A percentile compares a stretch with the other conserved stretches of the same genome.
phyloP scores from a whole-genome alignment of 2,888 invertebrate species.

The Phalera bucephala region DNA sequence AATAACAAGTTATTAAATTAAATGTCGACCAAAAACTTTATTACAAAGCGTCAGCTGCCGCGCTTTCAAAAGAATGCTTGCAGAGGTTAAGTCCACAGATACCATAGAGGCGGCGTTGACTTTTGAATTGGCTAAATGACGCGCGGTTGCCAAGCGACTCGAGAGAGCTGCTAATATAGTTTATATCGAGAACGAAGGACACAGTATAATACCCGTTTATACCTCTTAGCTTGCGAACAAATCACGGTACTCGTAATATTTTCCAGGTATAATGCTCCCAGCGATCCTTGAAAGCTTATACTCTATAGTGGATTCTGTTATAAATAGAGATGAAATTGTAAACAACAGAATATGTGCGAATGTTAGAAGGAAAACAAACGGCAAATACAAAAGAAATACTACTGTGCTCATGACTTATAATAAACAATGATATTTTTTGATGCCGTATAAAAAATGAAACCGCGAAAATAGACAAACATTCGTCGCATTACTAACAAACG shows the following conservation, averaged over 20 bases:
- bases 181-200: too few species aligned
- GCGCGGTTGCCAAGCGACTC: too few species aligned
- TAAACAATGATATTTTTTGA: constrained; percentile 34
- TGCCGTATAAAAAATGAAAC: constrained; percentile 30
- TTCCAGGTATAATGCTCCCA: neutral
- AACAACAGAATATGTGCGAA: constrained; percentile 5
- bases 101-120: too few species aligned
- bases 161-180: too few species aligned
- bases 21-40: too few species aligned
- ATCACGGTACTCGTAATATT: neutral
- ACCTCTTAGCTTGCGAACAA: neutral
- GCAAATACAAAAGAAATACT: constrained; percentile 15
- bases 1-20: too few species aligned
- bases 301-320: neutral
- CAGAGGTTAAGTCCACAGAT: too few species aligned
- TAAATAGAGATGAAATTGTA: neutral
- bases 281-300: neutral
- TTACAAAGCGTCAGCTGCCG: too few species aligned
- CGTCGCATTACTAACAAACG: too few species aligned
- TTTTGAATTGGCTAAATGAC: too few species aligned
- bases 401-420: constrained; percentile 20
- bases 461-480: constrained; percentile 8
- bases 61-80: too few species aligned
- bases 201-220: too few species aligned
- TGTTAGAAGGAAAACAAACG: constrained; percentile 10